phyloP scores from a whole-genome alignment of 1,140 invertebrate species.

The Ceratosolen solmsi region DNA sequence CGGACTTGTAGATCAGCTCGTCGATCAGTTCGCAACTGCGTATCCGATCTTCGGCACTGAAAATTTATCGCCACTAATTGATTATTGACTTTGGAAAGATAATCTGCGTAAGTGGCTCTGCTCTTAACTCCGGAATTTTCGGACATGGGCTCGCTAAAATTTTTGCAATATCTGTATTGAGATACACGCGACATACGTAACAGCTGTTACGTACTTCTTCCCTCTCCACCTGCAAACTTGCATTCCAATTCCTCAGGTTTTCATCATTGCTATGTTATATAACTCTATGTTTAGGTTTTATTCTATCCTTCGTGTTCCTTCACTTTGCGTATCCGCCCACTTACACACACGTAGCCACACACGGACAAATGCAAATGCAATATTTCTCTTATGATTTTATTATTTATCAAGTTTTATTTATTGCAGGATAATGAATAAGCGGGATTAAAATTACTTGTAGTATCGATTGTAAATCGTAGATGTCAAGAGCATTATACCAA shows the following conservation, averaged over 20 bases:
- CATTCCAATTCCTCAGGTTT: conserved; percentile 49
- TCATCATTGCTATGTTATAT: not conserved
- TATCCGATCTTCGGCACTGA: not conserved
- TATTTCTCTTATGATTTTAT: not conserved
- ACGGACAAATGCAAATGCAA: not conserved
- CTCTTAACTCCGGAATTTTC: conserved; percentile 11
- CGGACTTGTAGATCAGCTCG: not conserved
- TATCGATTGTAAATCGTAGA: not conserved
- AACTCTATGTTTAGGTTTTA: not conserved
- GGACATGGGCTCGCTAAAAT: conserved; percentile 41
- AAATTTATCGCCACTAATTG: conserved; percentile 45
- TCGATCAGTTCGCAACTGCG: not conserved
- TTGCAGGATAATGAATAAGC: not conserved
- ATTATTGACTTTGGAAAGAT: conserved; percentile 45
- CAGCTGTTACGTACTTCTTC: conserved; percentile 59
- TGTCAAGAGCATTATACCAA: not conserved
- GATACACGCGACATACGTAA: conserved; percentile 56
- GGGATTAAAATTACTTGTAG: not conserved
- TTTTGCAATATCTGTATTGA: conserved; percentile 44
- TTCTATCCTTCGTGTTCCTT: too few species aligned
- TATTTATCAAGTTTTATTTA: not conserved
- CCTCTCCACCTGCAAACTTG: conserved; percentile 49
- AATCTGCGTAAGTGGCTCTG: conserved; percentile 41
- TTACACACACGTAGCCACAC: too few species aligned
- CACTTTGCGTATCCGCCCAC: too few species aligned